These are phyloP conservation scores for Eupithecia tripunctaria DNA, from an alignment of 2,888 invertebrate species.

Conservation along the genomic window DNA sequence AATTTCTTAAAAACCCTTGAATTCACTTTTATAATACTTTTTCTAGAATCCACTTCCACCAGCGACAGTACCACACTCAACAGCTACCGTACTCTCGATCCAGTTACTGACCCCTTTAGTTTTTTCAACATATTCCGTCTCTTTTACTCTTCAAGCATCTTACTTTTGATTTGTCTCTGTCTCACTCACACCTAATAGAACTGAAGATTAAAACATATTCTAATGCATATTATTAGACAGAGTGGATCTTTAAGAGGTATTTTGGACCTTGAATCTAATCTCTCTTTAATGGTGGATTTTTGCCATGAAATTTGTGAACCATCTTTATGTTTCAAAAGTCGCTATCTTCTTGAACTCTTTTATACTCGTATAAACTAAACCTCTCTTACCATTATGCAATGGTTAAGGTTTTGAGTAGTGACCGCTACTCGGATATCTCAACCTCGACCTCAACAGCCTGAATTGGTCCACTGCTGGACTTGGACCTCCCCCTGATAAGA, in stretches of 20 bases:
- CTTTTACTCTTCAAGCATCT: conserved; percentile 13
- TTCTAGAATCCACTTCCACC: conserved; percentile 28
- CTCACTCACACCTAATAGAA: conserved; percentile 64
- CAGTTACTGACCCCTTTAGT: conserved; percentile 79
- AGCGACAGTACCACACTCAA: conserved; percentile 49
- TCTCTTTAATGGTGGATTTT: conserved; percentile 10
- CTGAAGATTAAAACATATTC: conserved; percentile 70
- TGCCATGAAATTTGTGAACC: not conserved
- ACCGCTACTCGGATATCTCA: too few species aligned
- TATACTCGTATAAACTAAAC: too few species aligned
- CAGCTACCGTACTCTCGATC: conserved; percentile 70
- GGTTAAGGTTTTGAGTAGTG: too few species aligned
- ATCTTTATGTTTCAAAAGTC: too few species aligned
- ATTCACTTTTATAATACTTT: not conserved
- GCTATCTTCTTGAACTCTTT: too few species aligned
- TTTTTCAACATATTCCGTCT: conserved; percentile 56
- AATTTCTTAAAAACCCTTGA: not conserved
- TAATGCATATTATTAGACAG: conserved; percentile 81
- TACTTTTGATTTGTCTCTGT: conserved; percentile 50
- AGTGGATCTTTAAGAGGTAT: conserved; percentile 61
- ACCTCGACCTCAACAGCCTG: too few species aligned
- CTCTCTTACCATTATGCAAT: too few species aligned
- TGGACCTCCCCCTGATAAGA: too few species aligned
- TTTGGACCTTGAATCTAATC: conserved; percentile 13
- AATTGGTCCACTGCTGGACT: too few species aligned